Base-by-base conservation (phyloP, 2,113 vertebrate genomes). In the Zapornia atra region DNA sequence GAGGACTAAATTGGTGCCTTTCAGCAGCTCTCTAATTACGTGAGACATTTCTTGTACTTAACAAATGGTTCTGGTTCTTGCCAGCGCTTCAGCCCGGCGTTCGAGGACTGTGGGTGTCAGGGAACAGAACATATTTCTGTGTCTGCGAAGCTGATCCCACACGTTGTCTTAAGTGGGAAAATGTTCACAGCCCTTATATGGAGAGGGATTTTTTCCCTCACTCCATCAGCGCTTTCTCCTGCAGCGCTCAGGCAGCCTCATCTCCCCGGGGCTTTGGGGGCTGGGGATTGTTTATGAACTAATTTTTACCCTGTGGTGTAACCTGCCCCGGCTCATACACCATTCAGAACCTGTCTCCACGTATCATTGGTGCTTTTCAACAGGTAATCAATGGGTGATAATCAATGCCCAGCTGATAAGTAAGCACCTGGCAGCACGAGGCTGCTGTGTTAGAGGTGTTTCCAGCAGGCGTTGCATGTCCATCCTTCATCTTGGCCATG, bases 71-170 rank as follows among this genome's bases (percentile, higher is more conserved):
- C 95, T 97, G 97, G 96, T 97, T 97, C 96, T 88, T 96, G 96
- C 96, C 95, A 97, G 91, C 84, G 79, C 95, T 97, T 97, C 96
- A 93, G 94, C 89, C 92, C 93, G 51, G 97, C 93, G 96, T 96
- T 98, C 92, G 97, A 89, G 92, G 88, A 88, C 94, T 80, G 94
- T 98, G 98, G 97, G 97, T 97, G 97, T 97, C 91, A 96, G 84
- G 92, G 97, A 98, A 98, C 89, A 85, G 97, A 98, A 97, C 96
- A 97, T 95, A 97, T 97, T 98, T 98, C 96, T 97, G 95, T 97
- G 94, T 97, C 96, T 98, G 95, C 91, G 97, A 98, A 97, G 97
- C 54, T 96, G 96, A 97, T 97, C 96, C 97, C 97, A 98, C 97
- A 97, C 96, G 96, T 89, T 96, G 76, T 96, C 97, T 97, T 97